Percentiles rank a stretch among this genome's conserved stretches.
These are phyloP conservation scores for Scotopteryx bipunctaria DNA, from an alignment of 2,888 invertebrate species.

Conservation along the genomic window DNA sequence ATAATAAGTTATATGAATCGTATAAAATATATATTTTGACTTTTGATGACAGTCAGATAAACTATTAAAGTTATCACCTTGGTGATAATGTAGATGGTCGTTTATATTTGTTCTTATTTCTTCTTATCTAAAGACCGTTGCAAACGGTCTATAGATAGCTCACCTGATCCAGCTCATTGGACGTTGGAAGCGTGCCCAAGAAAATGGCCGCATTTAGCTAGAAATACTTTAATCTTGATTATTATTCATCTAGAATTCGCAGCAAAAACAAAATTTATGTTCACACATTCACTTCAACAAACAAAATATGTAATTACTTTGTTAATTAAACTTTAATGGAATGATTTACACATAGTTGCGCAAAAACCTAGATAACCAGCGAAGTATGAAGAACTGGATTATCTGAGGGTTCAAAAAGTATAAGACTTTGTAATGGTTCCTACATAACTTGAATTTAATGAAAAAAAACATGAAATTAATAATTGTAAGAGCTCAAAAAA, in stretches of 20 bases:
- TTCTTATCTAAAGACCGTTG: too few relatives aligned
- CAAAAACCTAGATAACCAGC: constrained; percentile 30
- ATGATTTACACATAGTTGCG: constrained; percentile 47
- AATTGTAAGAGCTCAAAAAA: too few relatives aligned
- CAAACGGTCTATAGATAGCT: too few relatives aligned
- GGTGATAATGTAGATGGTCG: too few relatives aligned
- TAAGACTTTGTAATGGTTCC: too few relatives aligned
- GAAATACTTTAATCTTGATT: too few relatives aligned
- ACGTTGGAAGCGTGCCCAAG: too few relatives aligned
- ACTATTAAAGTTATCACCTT: neutral
- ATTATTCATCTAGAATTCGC: neutral
- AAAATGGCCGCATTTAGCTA: too few relatives aligned
- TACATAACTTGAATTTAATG: too few relatives aligned
- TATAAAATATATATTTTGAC: constrained; percentile 19
- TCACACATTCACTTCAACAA: constrained; percentile 48
- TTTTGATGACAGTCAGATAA: constrained; percentile 22
- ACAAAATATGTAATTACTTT: constrained; percentile 50
- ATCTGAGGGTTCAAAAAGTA: constrained; percentile 8
- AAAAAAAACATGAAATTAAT: too few relatives aligned
- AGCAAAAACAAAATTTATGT: constrained; percentile 45
- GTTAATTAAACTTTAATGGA: constrained; percentile 54
- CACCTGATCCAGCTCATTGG: too few relatives aligned
- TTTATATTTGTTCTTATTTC: too few relatives aligned
- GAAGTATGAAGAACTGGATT: constrained; percentile 2
- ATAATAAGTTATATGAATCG: constrained; percentile 16